Evolutionary conservation across 1,140 invertebrate genomes (phyloP).

Genomic region (Steinernema feltiae): DNA sequence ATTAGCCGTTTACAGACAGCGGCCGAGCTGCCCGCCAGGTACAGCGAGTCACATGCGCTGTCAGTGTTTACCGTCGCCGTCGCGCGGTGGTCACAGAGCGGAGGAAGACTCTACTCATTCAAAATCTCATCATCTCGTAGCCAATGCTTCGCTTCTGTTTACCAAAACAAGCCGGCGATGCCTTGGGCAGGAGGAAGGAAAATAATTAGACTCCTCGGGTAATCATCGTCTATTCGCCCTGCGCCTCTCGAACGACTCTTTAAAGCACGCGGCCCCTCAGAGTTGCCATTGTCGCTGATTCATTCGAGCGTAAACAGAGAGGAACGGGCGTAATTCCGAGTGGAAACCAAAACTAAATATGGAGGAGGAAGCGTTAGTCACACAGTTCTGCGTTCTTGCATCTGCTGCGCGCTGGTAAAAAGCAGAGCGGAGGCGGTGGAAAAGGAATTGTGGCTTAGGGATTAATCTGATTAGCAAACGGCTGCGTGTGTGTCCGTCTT

Average conservation of each 20-base stretch:
- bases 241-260: not conserved
- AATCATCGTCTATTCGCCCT: too few relatives aligned
- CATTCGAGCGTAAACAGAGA: not conserved
- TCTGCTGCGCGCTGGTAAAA: not conserved
- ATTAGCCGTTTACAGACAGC: slow-evolving; percentile 1
- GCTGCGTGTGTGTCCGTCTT: slow-evolving; percentile 1
- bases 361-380: not conserved
- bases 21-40: not conserved
- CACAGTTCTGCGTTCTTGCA: too few relatives aligned
- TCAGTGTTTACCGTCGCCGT: not conserved
- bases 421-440: not conserved
- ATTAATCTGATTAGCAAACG: slow-evolving; percentile 8
- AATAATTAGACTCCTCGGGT: too few relatives aligned
- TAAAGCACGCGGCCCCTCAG: not conserved
- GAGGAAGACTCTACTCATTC: not conserved
- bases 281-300: not conserved
- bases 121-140: slow-evolving; percentile 2
- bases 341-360: not conserved
- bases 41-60: not conserved
- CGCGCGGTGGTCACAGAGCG: not conserved
- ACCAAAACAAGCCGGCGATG: too few relatives aligned
- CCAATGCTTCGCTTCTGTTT: too few relatives aligned
- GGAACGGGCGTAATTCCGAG: not conserved
- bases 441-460: slow-evolving; percentile 8
- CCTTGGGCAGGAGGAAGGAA: too few relatives aligned